phyloP scores from a whole-genome alignment of 2,113 vertebrate genomes.

The Brachirus orientalis region DNA sequence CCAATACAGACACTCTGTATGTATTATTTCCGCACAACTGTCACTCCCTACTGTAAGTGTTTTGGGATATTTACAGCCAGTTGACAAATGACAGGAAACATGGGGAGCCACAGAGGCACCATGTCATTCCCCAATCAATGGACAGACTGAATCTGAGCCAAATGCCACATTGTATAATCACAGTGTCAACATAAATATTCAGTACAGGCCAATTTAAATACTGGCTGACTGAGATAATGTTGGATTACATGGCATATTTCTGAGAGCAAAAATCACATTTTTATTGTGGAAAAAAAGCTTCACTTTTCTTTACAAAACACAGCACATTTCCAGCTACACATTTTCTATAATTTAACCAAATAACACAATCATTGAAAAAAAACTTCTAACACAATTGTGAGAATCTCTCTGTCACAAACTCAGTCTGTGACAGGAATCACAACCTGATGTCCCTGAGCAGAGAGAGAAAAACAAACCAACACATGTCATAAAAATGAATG shows the following conservation, averaged over 20 bases:
- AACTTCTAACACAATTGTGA: slow-evolving; percentile 29
- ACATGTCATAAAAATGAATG: slow-evolving; percentile 1
- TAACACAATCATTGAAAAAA: slow-evolving; percentile 38
- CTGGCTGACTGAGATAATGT: background rate
- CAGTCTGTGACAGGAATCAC: slow-evolving; percentile 56
- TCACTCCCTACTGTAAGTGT: no score
- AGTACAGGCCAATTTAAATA: no score
- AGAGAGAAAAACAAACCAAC: slow-evolving; percentile 37
- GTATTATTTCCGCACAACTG: no score
- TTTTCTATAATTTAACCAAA: slow-evolving; percentile 62
- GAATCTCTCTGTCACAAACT: slow-evolving; percentile 59
- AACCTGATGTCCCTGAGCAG: slow-evolving; percentile 63
- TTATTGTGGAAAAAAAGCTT: slow-evolving; percentile 64
- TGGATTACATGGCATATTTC: background rate
- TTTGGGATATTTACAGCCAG: no score
- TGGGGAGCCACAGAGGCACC: no score
- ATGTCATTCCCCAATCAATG: no score
- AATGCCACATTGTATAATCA: no score
- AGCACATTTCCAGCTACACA: slow-evolving; percentile 51
- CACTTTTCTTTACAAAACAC: slow-evolving; percentile 67
- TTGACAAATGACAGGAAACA: no score
- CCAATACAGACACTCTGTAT: no score
- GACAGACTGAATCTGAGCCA: no score
- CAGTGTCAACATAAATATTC: no score
- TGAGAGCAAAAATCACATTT: slow-evolving; percentile 30